Evolutionary conservation across 1,140 invertebrate genomes (phyloP), one percentile per base, ranked within the genome.

Genomic region (Scylla paramamosain): DNA sequence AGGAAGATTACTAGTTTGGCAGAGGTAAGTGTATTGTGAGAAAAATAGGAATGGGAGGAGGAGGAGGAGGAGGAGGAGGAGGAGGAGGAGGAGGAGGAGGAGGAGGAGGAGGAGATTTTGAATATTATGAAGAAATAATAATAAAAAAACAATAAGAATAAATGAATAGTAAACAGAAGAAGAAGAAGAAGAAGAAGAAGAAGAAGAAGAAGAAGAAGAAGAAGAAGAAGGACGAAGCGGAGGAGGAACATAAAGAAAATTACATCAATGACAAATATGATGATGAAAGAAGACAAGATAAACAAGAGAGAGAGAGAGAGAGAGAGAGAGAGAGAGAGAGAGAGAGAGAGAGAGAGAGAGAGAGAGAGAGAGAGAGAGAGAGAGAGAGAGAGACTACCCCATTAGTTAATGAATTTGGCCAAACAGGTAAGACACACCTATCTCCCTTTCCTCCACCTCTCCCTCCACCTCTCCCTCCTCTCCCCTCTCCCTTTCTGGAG

Each of bases 241-340:
- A 87, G 29, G 31, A 87, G 14, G 31, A 59, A 59, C 16, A 59
- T 12, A 20, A 12, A 59, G 52, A 59, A 59, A 59, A 59, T 59
- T 12, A 59, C 16, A 20, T 59, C 52, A 59, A 59, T 59, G 10
- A 59, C 16, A 20, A 59, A 59, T 14, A 59, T 4, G 52, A 84
- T 25, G 31, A 32, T 45, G 88, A 90, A 45, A 20, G 88, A 45
- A 96, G 77, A 52, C 29, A 91, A 29, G 77, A 52, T 29, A 91
- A 29, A 59, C 39, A 32, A 25, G 77, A 67, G 77, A 86, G 89
- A 87, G 87, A 45, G 94, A 91, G 45, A 77, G 87, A 84, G 82
- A 92, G 88, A 84, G 45, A 82, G 67, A 48, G 25, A 32, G 87
- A 84, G 46, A 92, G 59, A 29, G 67, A 92, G 88, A 92, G 87